Percentiles rank a stretch among this genome's conserved stretches.
phyloP scores from a whole-genome alignment of 2,113 vertebrate genomes.

The Parotia lawesii region DNA sequence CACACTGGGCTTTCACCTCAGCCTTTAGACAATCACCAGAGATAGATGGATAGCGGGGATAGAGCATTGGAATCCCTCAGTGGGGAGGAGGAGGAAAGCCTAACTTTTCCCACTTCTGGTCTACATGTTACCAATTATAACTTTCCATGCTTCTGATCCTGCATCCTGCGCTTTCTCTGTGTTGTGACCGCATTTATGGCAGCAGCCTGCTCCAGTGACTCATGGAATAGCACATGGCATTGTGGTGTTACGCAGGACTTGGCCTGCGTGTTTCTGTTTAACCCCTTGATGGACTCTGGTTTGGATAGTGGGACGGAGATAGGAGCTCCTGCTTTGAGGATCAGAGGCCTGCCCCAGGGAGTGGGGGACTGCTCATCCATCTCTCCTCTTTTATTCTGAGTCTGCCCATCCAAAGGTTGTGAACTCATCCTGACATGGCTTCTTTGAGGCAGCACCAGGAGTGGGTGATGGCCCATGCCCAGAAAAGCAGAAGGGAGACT shows the following conservation, averaged over 20 bases:
- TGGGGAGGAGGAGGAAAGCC: background rate
- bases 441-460: background rate
- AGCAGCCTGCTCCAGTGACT: background rate
- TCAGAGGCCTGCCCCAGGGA: background rate
- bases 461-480: background rate
- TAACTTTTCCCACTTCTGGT: background rate
- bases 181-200: accelerated
- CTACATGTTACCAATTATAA: background rate
- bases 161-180: background rate
- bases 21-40: background rate
- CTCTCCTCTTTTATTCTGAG: background rate
- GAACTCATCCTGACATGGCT: background rate
- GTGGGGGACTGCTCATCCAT: accelerated
- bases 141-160: background rate
- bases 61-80: background rate
- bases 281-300: background rate
- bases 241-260: accelerated
- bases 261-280: background rate
- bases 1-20: background rate
- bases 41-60: background rate
- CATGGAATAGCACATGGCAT: background rate
- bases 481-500: background rate
- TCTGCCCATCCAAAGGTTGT: background rate
- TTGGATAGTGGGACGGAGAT: background rate
- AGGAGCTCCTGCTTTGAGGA: background rate